Conservation (phyloP, 2,888 invertebrate genomes). For the Yponomeuta cagnagella region DNA sequence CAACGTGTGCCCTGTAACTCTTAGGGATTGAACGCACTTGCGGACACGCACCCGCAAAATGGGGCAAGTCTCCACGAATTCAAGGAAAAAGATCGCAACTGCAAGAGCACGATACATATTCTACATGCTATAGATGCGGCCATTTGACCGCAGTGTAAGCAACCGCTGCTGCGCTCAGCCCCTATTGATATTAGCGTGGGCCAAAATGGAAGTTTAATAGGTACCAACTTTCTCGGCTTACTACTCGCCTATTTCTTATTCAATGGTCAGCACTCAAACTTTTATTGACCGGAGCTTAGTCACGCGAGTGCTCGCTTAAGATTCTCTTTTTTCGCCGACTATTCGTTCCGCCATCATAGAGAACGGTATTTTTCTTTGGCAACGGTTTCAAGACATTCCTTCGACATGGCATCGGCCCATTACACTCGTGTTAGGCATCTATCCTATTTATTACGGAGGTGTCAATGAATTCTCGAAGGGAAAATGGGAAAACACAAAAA, state of each 20-base stretch:
- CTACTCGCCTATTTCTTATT: conserved; percentile 6
- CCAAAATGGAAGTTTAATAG: conserved; percentile 11
- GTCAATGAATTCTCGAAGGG: no score
- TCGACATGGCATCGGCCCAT: conserved; percentile 70
- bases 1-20: no score
- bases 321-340: conserved; percentile 44
- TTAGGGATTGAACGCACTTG: no score
- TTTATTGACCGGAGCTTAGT: conserved; percentile 54
- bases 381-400: conserved; percentile 56
- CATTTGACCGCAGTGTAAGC: no score
- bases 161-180: no score
- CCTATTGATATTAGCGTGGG: not conserved
- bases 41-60: no score
- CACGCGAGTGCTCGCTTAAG: conserved; percentile 68
- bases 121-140: no score
- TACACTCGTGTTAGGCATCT: conserved; percentile 43
- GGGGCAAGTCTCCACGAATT: no score
- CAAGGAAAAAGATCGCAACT: no score
- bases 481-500: no score
- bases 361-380: conserved; percentile 38
- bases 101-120: no score
- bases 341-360: conserved; percentile 35
- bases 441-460: no score
- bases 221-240: not conserved
- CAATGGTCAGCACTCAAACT: conserved; percentile 30